A percentile compares a stretch with the other conserved stretches of the same genome.
Evolutionary conservation across 1,140 invertebrate species (phyloP).

Genomic region (Polypedilum pembai): DNA sequence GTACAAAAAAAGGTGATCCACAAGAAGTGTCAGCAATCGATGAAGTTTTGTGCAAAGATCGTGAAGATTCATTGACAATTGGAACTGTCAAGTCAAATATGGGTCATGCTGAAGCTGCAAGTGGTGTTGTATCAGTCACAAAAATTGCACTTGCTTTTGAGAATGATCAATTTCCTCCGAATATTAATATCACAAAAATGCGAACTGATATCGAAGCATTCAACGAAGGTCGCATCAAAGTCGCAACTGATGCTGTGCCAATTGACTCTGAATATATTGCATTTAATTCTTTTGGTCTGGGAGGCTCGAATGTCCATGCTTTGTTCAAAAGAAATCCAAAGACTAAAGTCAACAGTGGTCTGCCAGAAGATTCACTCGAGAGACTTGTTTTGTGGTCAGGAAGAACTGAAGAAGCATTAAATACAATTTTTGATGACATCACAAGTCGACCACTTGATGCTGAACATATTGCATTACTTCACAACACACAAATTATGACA

Average conservation of each 20-base stretch:
- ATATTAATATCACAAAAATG: conserved; percentile 66
- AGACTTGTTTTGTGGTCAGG: conserved; percentile 51
- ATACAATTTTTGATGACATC: conserved; percentile 57
- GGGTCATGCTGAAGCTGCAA: conserved; percentile 86
- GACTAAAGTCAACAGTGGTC: conserved; percentile 46
- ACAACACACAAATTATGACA: conserved; percentile 43
- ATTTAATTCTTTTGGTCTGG: conserved; percentile 84
- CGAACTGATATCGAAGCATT: conserved; percentile 66
- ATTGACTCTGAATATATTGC: conserved; percentile 55
- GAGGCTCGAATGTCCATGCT: conserved; percentile 65
- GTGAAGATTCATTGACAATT: conserved; percentile 62
- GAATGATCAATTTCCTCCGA: conserved; percentile 66
- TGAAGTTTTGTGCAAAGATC: conserved; percentile 64
- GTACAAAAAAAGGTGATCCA: conserved; percentile 47
- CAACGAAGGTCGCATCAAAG: conserved; percentile 58
- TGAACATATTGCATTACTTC: conserved; percentile 50
- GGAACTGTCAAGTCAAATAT: conserved; percentile 91
- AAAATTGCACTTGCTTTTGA: conserved; percentile 74
- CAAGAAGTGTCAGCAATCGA: conserved; percentile 84
- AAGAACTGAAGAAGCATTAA: conserved; percentile 56
- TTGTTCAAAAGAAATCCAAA: conserved; percentile 55
- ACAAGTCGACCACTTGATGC: conserved; percentile 50
- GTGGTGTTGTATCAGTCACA: conserved; percentile 73
- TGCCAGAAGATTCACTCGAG: conserved; percentile 48
- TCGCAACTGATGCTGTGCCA: conserved; percentile 57